Evolutionary conservation across 2,113 vertebrate genomes (phyloP).

Genomic region (Gnathonemus longibarbis): DNA sequence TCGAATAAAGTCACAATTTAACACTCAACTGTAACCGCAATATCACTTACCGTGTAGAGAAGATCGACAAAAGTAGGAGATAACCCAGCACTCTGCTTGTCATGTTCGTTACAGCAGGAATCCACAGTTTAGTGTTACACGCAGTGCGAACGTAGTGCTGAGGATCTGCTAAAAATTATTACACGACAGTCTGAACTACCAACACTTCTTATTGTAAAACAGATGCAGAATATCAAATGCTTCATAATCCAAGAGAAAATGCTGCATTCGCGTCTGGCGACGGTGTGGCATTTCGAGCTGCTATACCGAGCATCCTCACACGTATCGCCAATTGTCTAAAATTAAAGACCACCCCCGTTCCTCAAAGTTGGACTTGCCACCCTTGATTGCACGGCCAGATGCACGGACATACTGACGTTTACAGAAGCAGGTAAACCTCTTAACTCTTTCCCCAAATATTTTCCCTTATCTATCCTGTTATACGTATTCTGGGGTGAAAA

Average conservation of each 20-base stretch:
- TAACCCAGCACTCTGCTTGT: constrained; percentile 60
- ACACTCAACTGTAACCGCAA: not conserved
- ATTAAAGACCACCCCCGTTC: constrained; percentile 38
- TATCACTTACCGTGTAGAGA: constrained; percentile 75
- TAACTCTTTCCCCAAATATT: not conserved
- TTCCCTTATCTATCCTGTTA: not conserved
- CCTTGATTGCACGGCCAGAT: constrained; percentile 32
- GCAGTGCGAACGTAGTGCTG: constrained; percentile 25
- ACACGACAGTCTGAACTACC: constrained; percentile 15
- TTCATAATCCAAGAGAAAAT: constrained; percentile 48
- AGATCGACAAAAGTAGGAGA: constrained; percentile 70
- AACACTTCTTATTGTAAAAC: constrained; percentile 22
- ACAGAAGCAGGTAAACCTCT: constrained; percentile 10
- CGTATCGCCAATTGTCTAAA: constrained; percentile 23
- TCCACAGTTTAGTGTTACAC: constrained; percentile 37
- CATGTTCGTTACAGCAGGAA: constrained; percentile 63
- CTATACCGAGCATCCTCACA: constrained; percentile 28
- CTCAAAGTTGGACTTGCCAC: constrained; percentile 34
- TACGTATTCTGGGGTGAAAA: not conserved
- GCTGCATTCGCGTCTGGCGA: constrained; percentile 37
- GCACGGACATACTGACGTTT: constrained; percentile 33
- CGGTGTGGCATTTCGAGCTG: constrained; percentile 30
- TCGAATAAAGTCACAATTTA: not conserved
- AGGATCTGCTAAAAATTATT: constrained; percentile 1
- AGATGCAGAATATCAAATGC: constrained; percentile 33